Evolutionary conservation across 2,888 invertebrate genomes (phyloP).

Genomic region (Drosophila borborema): DNA sequence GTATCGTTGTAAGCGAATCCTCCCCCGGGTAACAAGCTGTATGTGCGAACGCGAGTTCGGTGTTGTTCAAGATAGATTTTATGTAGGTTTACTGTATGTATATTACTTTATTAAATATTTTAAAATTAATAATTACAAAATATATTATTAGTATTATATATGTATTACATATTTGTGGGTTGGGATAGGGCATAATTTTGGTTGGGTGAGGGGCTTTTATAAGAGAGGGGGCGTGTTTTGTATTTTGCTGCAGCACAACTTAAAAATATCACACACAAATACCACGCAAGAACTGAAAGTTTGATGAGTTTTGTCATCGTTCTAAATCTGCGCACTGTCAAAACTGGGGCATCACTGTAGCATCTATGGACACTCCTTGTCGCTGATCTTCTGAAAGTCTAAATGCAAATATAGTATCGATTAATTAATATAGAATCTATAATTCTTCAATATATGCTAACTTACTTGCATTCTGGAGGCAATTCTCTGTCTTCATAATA

Average conservation of each 20-base stretch:
- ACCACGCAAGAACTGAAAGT: constrained; percentile 74
- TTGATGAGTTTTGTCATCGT: constrained; percentile 44
- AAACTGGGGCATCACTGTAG: constrained; percentile 46
- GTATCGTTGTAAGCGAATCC: constrained; percentile 38
- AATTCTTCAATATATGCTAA: background rate
- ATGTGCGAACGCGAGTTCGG: background rate
- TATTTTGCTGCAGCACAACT: constrained; percentile 81
- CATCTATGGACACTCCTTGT: constrained; percentile 84
- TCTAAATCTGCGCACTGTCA: constrained; percentile 47
- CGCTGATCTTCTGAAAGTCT: constrained; percentile 85
- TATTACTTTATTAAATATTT: constrained; percentile 74
- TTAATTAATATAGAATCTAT: background rate
- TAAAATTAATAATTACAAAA: constrained; percentile 76
- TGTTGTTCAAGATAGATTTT: constrained; percentile 8
- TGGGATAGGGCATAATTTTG: background rate
- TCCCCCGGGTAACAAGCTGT: constrained; percentile 8
- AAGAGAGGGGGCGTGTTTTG: constrained; percentile 53
- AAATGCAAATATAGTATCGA: constrained; percentile 10
- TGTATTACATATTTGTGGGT: constrained; percentile 55
- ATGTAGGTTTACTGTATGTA: constrained; percentile 29
- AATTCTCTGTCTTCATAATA: constrained; percentile 84
- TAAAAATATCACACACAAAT: constrained; percentile 85
- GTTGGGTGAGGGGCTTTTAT: background rate
- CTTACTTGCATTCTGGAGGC: constrained; percentile 76
- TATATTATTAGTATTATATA: constrained; percentile 64